Conservation (phyloP, 2,888 invertebrate genomes). For the Iselma pallidipennis region DNA sequence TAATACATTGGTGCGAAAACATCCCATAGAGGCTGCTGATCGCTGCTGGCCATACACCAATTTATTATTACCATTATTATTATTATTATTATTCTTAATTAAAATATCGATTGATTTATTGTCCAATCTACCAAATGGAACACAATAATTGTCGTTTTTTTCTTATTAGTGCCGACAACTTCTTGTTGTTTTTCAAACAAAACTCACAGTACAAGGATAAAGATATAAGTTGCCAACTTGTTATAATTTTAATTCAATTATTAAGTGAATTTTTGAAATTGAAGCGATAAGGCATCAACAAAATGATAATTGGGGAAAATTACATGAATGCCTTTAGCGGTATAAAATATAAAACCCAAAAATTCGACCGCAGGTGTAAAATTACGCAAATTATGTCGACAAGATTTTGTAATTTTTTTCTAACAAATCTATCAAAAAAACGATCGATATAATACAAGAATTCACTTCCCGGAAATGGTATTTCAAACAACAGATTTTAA, state of each 20-base stretch:
- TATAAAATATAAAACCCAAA: not conserved
- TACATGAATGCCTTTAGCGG: not conserved
- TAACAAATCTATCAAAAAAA: too few relatives aligned
- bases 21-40: not conserved
- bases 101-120: constrained; percentile 6
- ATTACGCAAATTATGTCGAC: too few relatives aligned
- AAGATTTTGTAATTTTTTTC: too few relatives aligned
- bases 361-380: too few relatives aligned
- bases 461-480: too few relatives aligned
- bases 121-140: constrained; percentile 2
- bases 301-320: not conserved
- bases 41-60: not conserved
- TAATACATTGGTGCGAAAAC: constrained; percentile 11
- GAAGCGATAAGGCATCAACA: not conserved
- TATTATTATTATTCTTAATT: constrained; percentile 3
- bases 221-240: not conserved
- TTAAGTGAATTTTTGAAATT: not conserved
- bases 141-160: not conserved
- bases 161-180: not conserved
- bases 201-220: not conserved
- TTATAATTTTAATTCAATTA: not conserved
- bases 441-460: too few relatives aligned
- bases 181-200: not conserved
- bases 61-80: not conserved
- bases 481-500: too few relatives aligned